Percentiles rank a stretch among this genome's conserved stretches.
Conservation (phyloP, 2,888 invertebrate species). For the Leptopilina drosophilae region DNA sequence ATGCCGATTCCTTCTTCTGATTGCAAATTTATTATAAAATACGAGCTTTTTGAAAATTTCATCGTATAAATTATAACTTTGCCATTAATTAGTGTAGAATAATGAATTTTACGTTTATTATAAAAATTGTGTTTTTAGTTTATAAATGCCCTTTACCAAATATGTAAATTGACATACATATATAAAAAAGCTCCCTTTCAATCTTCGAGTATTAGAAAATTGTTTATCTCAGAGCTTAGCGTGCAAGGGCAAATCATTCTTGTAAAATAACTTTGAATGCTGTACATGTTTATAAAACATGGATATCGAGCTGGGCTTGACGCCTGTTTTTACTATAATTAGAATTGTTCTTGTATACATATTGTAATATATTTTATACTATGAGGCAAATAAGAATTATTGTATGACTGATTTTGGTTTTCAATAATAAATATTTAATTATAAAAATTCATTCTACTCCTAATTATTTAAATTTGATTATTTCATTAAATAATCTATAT, state of each 20-base stretch:
- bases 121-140: background rate
- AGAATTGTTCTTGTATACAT: constrained; percentile 62
- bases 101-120: constrained; percentile 8
- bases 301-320: constrained; percentile 67
- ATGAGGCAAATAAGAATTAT: constrained; percentile 67
- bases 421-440: constrained; percentile 37
- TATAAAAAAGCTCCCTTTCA: background rate
- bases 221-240: constrained; percentile 28
- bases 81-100: constrained; percentile 19
- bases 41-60: constrained; percentile 3
- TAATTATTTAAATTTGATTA: background rate
- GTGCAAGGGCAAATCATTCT: constrained; percentile 18
- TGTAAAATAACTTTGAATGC: constrained; percentile 41
- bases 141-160: constrained; percentile 3
- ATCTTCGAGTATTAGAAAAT: constrained; percentile 1
- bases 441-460: background rate
- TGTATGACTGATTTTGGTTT: constrained; percentile 50
- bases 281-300: constrained; percentile 50
- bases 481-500: background rate
- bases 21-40: background rate
- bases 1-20: background rate
- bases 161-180: background rate
- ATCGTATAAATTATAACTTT: constrained; percentile 16
- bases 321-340: constrained; percentile 62
- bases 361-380: constrained; percentile 75